Conservation (phyloP, 2,113 vertebrate species). For the Brienomyrus longianalis region DNA sequence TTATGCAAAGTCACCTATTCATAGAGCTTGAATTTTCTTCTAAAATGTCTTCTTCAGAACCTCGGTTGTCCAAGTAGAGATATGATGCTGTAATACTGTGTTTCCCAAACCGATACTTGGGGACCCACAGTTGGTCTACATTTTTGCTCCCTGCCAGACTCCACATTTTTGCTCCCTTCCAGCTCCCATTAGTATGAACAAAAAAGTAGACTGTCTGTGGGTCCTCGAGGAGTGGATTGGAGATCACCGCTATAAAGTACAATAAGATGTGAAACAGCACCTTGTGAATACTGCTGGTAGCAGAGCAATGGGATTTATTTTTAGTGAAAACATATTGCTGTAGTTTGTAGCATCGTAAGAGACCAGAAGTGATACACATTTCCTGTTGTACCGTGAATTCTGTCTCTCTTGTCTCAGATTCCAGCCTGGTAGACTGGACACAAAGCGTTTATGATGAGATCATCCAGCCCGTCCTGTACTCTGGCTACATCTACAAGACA, state of each 20-base stretch:
- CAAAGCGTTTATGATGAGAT: constrained; percentile 86
- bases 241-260: neutral
- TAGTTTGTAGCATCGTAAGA: neutral
- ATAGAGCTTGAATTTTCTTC: neutral
- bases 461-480: constrained; percentile 72
- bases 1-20: neutral
- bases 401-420: constrained; percentile 38
- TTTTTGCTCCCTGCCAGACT: neutral
- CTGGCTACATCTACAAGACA: constrained; percentile 77
- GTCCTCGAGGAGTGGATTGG: too few relatives aligned
- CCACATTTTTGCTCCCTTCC: too few relatives aligned
- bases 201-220: too few relatives aligned
- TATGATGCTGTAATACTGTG: neutral
- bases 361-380: neutral
- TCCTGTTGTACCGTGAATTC: neutral
- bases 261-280: neutral
- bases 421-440: neutral
- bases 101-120: neutral
- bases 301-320: neutral
- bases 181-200: too few relatives aligned
- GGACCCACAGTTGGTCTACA: neutral
- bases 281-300: neutral
- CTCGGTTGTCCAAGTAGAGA: neutral
- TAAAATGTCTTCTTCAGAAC: neutral
- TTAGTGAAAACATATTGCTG: neutral